Base-by-base conservation (phyloP, 2,113 vertebrate genomes). In the Forbesichthys papilliferus region DNA sequence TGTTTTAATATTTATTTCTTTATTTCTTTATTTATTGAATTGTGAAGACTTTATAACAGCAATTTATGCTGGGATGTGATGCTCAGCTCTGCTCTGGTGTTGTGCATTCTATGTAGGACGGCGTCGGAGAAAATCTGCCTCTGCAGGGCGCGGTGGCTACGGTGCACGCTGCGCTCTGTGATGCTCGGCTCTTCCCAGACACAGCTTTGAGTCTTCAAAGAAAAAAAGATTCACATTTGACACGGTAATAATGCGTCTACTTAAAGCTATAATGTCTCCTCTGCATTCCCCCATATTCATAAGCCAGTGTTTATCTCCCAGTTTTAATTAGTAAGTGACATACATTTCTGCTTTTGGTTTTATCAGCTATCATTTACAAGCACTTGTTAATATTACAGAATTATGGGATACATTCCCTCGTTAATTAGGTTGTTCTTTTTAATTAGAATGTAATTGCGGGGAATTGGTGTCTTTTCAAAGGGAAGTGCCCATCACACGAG, bases 401-500 rank as follows among this genome's bases (percentile, higher is more conserved):
- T 90, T 87, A 91, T 87, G 80, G 77, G 84, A 87, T 88, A 87
- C 85, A 86, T 88, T 89, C 74, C 81, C n/a, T 27, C 83, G 88
- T 91, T 90, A 91, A 91, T 90, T 90, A 85, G 86, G 88, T 88
- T 91, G 90, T 89, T 90, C 88, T 88, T 90, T 91, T 91, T 91
- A 91, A 91, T 91, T 91, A 90, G 83, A 89, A 86, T 87, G 79
- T 88, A 84, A 88, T 89, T 90, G 79, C 77, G 49, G 68, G 72
- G 84, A 83, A 84, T 77, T 86, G 84, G 77, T 83, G 84, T 78
- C 66, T 86, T 89, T 90, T 85, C 67, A 79, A 81, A 83, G 79
- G 75, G 81, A 82, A 79, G 74, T 74, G 56, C 64, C 79, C 77
- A 79, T 81, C 73, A 73, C 75, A 70, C 61, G 54, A 53, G 6